Evolutionary conservation across 1,140 invertebrate species (phyloP).

Genomic region (Anoplophora glabripennis): DNA sequence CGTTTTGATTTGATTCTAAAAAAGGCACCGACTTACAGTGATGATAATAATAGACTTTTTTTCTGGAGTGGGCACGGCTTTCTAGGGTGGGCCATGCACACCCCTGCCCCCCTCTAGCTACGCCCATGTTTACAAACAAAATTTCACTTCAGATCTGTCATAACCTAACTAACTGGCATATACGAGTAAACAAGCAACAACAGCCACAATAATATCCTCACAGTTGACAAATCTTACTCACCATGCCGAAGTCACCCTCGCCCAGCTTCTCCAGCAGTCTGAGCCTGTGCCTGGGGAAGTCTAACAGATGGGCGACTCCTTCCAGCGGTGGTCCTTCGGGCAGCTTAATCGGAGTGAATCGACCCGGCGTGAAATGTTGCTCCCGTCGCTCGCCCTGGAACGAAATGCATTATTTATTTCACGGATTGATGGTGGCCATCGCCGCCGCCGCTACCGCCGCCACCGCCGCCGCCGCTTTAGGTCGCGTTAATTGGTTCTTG

Average conservation of each 20-base stretch:
- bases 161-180: no score
- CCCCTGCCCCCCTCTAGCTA: no score
- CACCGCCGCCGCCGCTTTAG: not conserved
- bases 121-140: no score
- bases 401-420: conserved; percentile 13
- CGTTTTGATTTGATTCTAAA: no score
- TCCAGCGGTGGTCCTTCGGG: conserved; percentile 63
- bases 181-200: no score
- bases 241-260: conserved; percentile 84
- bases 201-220: no score
- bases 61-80: no score
- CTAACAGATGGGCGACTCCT: conserved; percentile 59
- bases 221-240: conserved; percentile 49
- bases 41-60: no score
- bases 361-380: conserved; percentile 58
- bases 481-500: no score
- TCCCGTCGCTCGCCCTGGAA: conserved; percentile 61
- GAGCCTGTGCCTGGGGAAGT: conserved; percentile 79
- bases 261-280: conserved; percentile 82
- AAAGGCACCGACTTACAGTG: no score
- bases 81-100: no score
- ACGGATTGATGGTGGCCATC: conserved; percentile 6
- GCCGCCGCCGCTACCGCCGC: not conserved
- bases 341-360: conserved; percentile 67
- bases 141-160: no score